Percentiles rank a stretch among this genome's conserved stretches.
phyloP scores from a whole-genome alignment of 2,113 vertebrate species.

The Dendropsophus ebraccatus region DNA sequence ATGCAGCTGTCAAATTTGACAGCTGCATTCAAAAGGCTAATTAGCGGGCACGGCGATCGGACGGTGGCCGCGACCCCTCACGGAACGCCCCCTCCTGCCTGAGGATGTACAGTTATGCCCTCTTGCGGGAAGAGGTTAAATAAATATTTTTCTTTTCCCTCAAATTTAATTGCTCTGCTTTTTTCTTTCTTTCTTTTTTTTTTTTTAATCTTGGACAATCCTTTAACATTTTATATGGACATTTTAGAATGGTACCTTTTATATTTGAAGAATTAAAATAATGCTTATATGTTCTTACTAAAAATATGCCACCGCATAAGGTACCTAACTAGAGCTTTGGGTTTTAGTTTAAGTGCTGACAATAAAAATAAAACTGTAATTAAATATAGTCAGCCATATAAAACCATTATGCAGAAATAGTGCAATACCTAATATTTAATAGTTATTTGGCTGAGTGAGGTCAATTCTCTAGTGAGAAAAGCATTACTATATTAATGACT shows the following conservation, averaged over 20 bases:
- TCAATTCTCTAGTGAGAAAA: constrained; percentile 45
- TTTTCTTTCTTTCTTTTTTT: too few species aligned
- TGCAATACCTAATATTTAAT: constrained; percentile 28
- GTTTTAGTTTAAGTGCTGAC: constrained; percentile 27
- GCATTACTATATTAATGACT: constrained; percentile 51
- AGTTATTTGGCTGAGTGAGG: constrained; percentile 42
- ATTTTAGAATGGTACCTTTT: not conserved
- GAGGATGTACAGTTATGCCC: too few species aligned
- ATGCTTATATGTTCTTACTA: not conserved
- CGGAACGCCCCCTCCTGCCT: too few species aligned
- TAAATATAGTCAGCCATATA: constrained; percentile 40
- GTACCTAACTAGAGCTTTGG: constrained; percentile 12
- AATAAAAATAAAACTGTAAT: constrained; percentile 17
- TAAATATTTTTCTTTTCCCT: not conserved
- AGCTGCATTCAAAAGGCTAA: too few species aligned
- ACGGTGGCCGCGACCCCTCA: too few species aligned
- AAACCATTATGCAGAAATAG: constrained; percentile 39
- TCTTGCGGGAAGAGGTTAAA: too few species aligned
- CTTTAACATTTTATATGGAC: not conserved
- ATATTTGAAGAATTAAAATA: not conserved
- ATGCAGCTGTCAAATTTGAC: too few species aligned
- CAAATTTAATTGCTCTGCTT: not conserved
- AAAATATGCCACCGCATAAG: constrained; percentile 32
- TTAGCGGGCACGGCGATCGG: too few species aligned
- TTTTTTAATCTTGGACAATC: not conserved